phyloP scores from a whole-genome alignment of 2,797 vertebrate species.

The Brachymystax lenok region DNA sequence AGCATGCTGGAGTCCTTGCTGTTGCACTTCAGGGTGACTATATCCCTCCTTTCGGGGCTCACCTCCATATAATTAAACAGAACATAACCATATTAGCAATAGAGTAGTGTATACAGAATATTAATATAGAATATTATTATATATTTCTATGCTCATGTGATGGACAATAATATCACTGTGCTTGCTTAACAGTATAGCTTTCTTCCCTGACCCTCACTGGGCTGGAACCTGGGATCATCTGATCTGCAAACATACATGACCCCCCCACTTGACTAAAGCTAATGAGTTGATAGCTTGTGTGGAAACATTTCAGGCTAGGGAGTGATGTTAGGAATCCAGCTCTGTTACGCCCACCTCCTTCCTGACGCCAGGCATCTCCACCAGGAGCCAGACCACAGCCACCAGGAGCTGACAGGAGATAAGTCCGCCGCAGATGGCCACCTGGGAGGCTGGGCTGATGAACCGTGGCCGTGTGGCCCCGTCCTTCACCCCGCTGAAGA shows the following conservation, averaged over 20 bases:
- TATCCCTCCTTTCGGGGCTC: conserved; percentile 86
- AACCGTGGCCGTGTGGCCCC: conserved; percentile 92
- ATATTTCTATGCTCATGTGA: not conserved
- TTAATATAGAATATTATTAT: not conserved
- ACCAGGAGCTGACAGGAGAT: conserved; percentile 96
- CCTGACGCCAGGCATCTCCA: conserved; percentile 90
- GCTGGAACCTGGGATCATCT: not conserved
- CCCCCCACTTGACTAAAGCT: not conserved
- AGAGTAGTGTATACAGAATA: not conserved
- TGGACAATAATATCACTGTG: not conserved
- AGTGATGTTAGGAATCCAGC: not conserved
- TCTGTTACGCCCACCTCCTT: conserved; percentile 84
- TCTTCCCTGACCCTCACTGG: not conserved
- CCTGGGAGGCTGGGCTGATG: conserved; percentile 95
- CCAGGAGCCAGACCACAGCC: conserved; percentile 89
- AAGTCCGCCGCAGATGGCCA: conserved; percentile 91
- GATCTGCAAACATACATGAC: not conserved
- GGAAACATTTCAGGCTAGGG: not conserved
- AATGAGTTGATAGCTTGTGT: not conserved
- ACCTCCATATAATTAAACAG: conserved; percentile 54
- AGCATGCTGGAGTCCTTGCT: conserved; percentile 96
- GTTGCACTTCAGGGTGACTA: conserved; percentile 95
- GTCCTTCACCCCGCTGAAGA: conserved; percentile 92
- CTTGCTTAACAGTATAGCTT: not conserved
- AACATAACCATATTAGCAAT: not conserved